These are phyloP conservation scores for Gouania willdenowi DNA, from an alignment of 2,797 vertebrate species.

Conservation along the genomic window DNA sequence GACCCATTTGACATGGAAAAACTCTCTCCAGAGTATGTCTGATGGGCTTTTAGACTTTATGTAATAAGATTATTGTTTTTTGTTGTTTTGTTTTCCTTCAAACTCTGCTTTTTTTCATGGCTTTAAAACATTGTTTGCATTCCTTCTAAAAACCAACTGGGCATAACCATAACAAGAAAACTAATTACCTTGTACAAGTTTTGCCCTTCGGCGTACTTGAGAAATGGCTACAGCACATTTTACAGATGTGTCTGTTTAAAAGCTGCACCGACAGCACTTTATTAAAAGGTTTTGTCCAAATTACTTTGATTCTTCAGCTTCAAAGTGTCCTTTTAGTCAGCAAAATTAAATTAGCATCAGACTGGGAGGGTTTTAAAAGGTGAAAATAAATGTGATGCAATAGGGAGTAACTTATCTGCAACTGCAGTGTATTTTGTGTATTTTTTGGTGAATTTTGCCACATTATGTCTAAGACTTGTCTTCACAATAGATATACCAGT, in stretches of 20 bases:
- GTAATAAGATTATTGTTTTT: too few relatives aligned
- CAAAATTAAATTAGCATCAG: conserved; percentile 3
- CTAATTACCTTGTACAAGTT: conserved; percentile 30
- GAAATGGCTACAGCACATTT: conserved; percentile 35
- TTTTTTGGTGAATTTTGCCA: too few relatives aligned
- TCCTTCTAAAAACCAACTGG: conserved; percentile 35
- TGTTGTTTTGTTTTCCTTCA: conserved; percentile 6
- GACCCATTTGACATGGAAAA: conserved; percentile 8
- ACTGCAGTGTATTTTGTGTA: not conserved
- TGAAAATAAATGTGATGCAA: conserved; percentile 13
- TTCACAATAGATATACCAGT: too few relatives aligned
- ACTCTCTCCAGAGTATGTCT: conserved; percentile 6
- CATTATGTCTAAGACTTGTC: too few relatives aligned
- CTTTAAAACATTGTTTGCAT: conserved; percentile 12
- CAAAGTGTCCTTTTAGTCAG: conserved; percentile 19
- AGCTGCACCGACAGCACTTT: conserved; percentile 16
- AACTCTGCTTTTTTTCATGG: conserved; percentile 7
- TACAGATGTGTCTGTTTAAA: conserved; percentile 28
- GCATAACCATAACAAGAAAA: conserved; percentile 37
- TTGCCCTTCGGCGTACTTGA: conserved; percentile 27
- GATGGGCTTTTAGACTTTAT: conserved; percentile 5
- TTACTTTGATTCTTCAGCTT: conserved; percentile 11
- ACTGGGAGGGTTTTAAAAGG: conserved; percentile 10
- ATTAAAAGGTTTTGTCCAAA: conserved; percentile 20
- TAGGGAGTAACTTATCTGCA: conserved; percentile 2